Evolutionary conservation across 2,113 vertebrate genomes (phyloP).

Genomic region (Oplegnathus fasciatus): DNA sequence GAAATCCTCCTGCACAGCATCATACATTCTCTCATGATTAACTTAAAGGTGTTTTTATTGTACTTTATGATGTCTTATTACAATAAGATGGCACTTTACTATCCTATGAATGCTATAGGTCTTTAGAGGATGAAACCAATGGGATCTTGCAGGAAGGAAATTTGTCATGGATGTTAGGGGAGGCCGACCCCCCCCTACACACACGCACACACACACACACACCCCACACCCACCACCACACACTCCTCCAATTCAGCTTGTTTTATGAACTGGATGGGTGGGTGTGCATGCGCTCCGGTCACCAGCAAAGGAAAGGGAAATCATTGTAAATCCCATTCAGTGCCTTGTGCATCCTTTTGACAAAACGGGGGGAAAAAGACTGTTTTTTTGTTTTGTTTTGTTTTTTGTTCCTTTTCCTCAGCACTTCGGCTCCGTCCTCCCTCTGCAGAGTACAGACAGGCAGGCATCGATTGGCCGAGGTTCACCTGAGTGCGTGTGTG

Average conservation of each 20-base stretch:
- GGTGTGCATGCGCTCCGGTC: slow-evolving; percentile 75
- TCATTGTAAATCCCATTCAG: slow-evolving; percentile 85
- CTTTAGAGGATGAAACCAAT: slow-evolving; percentile 32
- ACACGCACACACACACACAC: slow-evolving; percentile 11
- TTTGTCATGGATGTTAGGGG: slow-evolving; percentile 62
- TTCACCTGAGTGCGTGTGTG: slow-evolving; percentile 77
- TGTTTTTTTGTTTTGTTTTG: neutral
- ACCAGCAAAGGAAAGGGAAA: slow-evolving; percentile 89
- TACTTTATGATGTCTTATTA: neutral
- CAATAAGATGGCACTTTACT: neutral
- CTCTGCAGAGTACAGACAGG: slow-evolving; percentile 31
- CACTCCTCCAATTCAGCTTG: slow-evolving; percentile 54
- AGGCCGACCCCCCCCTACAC: slow-evolving; percentile 1
- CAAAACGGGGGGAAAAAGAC: slow-evolving; percentile 47
- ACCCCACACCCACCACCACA: slow-evolving; percentile 9
- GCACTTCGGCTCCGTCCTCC: slow-evolving; percentile 63
- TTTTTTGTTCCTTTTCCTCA: slow-evolving; percentile 39
- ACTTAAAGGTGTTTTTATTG: neutral
- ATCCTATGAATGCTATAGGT: neutral
- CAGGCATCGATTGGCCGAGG: slow-evolving; percentile 47
- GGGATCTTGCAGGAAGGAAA: slow-evolving; percentile 63
- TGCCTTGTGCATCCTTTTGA: slow-evolving; percentile 81
- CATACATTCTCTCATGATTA: neutral
- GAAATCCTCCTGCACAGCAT: neutral
- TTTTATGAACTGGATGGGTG: slow-evolving; percentile 75